Evolutionary conservation across 1,140 invertebrate species (phyloP), one percentile per base, ranked within the genome.

Genomic region (Hylaeus volcanicus): DNA sequence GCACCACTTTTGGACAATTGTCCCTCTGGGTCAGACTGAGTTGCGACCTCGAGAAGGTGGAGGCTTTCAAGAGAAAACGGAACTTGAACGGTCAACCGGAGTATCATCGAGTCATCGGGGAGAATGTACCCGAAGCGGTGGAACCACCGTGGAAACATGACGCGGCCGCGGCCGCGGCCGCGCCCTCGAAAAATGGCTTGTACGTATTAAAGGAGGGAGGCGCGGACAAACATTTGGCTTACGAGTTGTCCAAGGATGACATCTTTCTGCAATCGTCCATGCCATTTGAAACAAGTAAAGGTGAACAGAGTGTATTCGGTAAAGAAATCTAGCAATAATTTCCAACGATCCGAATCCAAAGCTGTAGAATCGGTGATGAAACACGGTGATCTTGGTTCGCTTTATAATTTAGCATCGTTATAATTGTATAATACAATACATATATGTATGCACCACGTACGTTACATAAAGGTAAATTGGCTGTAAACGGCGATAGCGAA

Each of bases 11-110:
- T 37, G 92, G 91, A 2, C 82, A 92, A 70, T 73, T 93, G n/a
- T 91, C 90, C 5, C 26, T 93, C 2, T 93, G 90, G 90, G 78
- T 92, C 2, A 85, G 88, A 15, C 83, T 92, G 26, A 91, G 88
- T 60, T 92, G 91, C 26, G 85, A 90, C 41, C 12, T 91, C 5
- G 85, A 90, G 41, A 78, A 88, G 64, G 83, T 92, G 1, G 66
- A 88, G 15, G 26, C 4, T 2, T 92, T 91, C 76, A 91, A 88
- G 60, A 85, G 51, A 14, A 63, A 79, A 70, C 73, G 65, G 9
- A 75, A 74, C 1, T 51, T 82, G 51, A 8, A 12, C 2, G n/a
- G 76, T 45, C 37, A 72, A 5, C 2, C 45, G 0, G 65, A 66
- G 1, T 15, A 5, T 15, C 56, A 4, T n/a, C 5, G 15, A 26